Evolutionary conservation across 2,113 vertebrate species (phyloP).

Genomic region (Podocnemis expansa): DNA sequence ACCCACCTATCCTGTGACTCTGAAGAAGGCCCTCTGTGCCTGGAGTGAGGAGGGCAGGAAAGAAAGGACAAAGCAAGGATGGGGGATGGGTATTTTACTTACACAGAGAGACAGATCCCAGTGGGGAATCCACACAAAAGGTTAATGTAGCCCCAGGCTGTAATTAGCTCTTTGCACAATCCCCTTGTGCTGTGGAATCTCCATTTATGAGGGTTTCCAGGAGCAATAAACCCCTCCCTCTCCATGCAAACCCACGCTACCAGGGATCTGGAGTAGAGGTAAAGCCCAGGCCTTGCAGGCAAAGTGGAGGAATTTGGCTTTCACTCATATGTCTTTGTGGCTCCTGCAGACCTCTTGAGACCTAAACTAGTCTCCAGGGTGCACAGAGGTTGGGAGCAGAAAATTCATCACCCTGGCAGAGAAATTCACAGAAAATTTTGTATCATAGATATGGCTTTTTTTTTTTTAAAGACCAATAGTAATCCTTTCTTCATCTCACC

Average conservation of each 20-base stretch:
- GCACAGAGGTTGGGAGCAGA: neutral
- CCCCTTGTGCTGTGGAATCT: constrained; percentile 71
- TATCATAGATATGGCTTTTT: fast-evolving
- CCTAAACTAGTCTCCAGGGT: neutral
- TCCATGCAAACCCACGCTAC: constrained; percentile 27
- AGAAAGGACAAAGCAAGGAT: constrained; percentile 18
- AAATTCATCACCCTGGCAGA: neutral
- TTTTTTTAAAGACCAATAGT: neutral
- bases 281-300: neutral
- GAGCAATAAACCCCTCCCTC: constrained; percentile 23
- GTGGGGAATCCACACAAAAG: constrained; percentile 66
- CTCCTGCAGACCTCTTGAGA: neutral
- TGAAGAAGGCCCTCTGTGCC: neutral
- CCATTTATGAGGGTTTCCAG: constrained; percentile 63
- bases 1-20: neutral
- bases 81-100: constrained; percentile 17
- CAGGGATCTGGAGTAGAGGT: neutral
- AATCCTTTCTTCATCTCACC: neutral
- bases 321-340: neutral
- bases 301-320: neutral
- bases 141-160: constrained; percentile 73
- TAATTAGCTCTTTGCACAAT: constrained; percentile 74
- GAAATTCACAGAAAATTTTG: neutral
- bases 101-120: constrained; percentile 40
- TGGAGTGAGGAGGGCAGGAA: neutral